A percentile compares a stretch with the other conserved stretches of the same genome.
Conservation (phyloP, 1,140 invertebrate genomes). For the Holcopasites calliopsidis region DNA sequence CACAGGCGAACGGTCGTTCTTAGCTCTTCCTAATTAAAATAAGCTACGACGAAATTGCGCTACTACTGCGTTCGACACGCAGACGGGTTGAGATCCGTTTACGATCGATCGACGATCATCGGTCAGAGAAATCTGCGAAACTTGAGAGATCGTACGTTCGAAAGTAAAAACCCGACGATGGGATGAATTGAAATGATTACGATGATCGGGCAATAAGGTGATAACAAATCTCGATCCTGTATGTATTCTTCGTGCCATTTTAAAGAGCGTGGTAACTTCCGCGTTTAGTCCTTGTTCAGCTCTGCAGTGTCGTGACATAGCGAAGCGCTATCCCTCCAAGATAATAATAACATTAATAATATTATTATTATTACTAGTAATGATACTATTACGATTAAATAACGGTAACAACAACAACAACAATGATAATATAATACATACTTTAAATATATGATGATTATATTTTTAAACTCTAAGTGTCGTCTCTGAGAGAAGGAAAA, state of each 20-base stretch:
- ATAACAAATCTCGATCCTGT: conserved; percentile 31
- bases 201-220: conserved; percentile 7
- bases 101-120: conserved; percentile 7
- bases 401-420: conserved; percentile 59
- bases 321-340: conserved; percentile 78
- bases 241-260: conserved; percentile 78
- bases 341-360: conserved; percentile 75
- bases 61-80: conserved; percentile 23
- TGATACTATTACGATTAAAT: conserved; percentile 61
- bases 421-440: conserved; percentile 72
- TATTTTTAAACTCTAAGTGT: conserved; percentile 81
- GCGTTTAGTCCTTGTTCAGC: conserved; percentile 76
- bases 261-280: conserved; percentile 78
- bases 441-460: conserved; percentile 78
- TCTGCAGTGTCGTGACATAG: conserved; percentile 77
- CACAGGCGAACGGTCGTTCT: conserved; percentile 10
- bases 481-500: conserved; percentile 65
- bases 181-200: neutral
- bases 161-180: neutral
- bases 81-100: conserved; percentile 5
- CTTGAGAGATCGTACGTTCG: too few relatives aligned
- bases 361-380: conserved; percentile 66
- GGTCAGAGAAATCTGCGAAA: neutral
- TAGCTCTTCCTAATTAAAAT: conserved; percentile 43
- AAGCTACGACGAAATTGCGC: conserved; percentile 27